These are phyloP conservation scores for Acanthosepion pharaonis DNA, from an alignment of 2,888 invertebrate genomes.

Conservation along the genomic window DNA sequence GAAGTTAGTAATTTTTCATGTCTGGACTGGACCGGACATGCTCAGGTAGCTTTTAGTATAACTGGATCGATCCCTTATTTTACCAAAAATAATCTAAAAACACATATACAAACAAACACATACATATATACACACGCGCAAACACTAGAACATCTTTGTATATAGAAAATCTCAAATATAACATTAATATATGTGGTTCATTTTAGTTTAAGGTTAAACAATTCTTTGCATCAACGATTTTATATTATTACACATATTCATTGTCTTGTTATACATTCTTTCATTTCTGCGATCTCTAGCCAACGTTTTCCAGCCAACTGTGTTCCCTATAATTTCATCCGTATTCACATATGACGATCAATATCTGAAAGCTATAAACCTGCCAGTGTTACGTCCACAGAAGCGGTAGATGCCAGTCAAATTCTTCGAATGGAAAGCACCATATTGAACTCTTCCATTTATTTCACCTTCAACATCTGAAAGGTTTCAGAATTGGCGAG, in stretches of 20 bases:
- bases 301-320: background rate
- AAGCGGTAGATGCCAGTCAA: slow-evolving; percentile 33
- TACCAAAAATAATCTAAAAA: no score
- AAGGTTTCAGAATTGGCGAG: background rate
- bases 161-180: no score
- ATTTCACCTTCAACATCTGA: background rate
- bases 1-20: no score
- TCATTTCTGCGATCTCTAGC: background rate
- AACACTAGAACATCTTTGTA: no score
- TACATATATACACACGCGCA: no score
- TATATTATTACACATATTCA: background rate
- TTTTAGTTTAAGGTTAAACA: no score
- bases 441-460: background rate
- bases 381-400: background rate
- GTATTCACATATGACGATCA: background rate
- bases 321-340: background rate
- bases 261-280: background rate
- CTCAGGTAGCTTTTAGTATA: no score
- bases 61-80: no score
- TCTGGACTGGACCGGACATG: no score
- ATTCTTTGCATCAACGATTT: no score
- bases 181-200: no score
- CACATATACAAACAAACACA: no score
- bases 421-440: background rate
- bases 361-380: slow-evolving; percentile 1